A percentile compares a stretch with the other conserved stretches of the same genome.
Conservation (phyloP, 1,140 invertebrate species). For the Sipha flava region DNA sequence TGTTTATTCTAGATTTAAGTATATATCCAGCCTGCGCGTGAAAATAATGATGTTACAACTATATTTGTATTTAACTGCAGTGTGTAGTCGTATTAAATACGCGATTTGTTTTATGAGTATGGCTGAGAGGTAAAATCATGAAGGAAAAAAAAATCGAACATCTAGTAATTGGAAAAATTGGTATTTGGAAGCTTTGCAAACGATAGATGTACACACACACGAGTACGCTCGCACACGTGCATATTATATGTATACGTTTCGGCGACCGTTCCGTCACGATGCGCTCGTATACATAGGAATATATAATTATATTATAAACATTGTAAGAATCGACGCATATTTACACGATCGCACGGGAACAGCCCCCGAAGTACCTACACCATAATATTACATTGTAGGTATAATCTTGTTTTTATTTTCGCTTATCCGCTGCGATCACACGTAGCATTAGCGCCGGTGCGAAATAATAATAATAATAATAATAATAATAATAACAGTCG, state of each 20-base stretch:
- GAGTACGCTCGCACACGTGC: background rate
- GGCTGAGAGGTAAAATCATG: background rate
- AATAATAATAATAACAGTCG: background rate
- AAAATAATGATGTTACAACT: background rate
- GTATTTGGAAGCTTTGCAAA: background rate
- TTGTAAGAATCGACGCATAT: too few species aligned
- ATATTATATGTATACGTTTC: background rate
- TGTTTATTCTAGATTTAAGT: background rate
- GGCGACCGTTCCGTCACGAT: background rate
- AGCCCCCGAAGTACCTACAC: too few species aligned
- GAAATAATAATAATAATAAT: background rate
- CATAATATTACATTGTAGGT: background rate
- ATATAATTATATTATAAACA: too few species aligned
- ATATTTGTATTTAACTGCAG: background rate
- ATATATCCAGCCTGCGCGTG: background rate
- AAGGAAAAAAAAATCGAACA: background rate
- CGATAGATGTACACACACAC: background rate
- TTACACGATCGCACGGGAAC: too few species aligned
- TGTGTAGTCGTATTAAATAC: background rate
- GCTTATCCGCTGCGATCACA: background rate
- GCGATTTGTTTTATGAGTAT: background rate
- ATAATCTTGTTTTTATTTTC: background rate
- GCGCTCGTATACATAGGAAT: too few species aligned
- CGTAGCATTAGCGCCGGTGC: too few species aligned
- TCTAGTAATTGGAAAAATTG: background rate